phyloP scores from a whole-genome alignment of 2,888 invertebrate species.

The Drosophila borealis region DNA sequence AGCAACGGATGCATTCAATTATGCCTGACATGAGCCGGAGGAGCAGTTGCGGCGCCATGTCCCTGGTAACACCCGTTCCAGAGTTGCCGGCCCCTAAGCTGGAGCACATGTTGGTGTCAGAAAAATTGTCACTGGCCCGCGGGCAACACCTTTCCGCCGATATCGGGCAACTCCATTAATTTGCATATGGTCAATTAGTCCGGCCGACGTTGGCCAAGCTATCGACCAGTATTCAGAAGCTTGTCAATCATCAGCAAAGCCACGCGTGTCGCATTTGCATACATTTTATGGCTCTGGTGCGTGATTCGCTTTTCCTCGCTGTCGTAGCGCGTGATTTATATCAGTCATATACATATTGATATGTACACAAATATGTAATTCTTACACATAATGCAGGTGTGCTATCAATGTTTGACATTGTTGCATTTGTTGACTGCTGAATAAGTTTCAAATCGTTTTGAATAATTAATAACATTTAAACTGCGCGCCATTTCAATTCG shows the following conservation, averaged over 20 bases:
- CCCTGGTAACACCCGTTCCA: conserved; percentile 11
- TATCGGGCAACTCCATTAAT: conserved; percentile 30
- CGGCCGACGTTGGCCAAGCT: conserved; percentile 23
- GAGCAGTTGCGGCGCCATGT: conserved; percentile 36
- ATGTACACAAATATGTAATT: conserved; percentile 31
- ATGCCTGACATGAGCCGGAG: conserved; percentile 27
- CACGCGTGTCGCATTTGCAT: conserved; percentile 50
- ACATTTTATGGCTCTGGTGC: conserved; percentile 45
- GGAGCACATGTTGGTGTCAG: conserved; percentile 50
- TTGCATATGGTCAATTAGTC: conserved; percentile 49
- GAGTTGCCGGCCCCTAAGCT: neutral
- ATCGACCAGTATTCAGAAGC: conserved; percentile 1
- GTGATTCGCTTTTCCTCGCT: conserved; percentile 53
- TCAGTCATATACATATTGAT: conserved; percentile 15
- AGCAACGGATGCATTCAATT: conserved; percentile 72
- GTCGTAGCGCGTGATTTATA: conserved; percentile 49
- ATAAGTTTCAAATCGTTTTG: neutral
- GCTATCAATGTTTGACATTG: conserved; percentile 17
- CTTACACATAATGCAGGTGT: conserved; percentile 36
- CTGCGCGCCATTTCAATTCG: conserved; percentile 3
- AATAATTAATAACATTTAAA: conserved; percentile 1
- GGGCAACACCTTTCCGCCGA: conserved; percentile 42
- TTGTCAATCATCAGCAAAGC: conserved; percentile 29
- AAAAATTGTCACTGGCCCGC: conserved; percentile 61
- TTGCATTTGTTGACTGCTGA: conserved; percentile 5